These are phyloP conservation scores for Ephialtes manifestator DNA, from an alignment of 2,888 invertebrate species.

Conservation along the genomic window DNA sequence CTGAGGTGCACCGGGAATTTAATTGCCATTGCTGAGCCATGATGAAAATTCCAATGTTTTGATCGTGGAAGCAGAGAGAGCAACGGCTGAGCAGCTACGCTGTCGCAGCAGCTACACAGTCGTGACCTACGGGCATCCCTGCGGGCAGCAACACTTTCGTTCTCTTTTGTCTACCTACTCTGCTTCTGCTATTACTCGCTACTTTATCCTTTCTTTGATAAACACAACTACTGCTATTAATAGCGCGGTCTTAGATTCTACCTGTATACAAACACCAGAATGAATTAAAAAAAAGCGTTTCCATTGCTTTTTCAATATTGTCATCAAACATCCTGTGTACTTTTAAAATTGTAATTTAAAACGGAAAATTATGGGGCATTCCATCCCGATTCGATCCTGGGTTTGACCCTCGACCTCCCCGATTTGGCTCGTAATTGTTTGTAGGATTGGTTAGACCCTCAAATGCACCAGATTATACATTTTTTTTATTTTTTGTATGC, in stretches of 20 bases:
- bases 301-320: not conserved
- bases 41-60: constrained; percentile 59
- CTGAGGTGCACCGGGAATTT: constrained; percentile 29
- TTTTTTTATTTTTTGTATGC: too few species aligned
- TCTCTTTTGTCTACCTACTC: constrained; percentile 35
- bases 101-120: constrained; percentile 19
- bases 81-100: constrained; percentile 31
- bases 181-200: not conserved
- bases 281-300: not conserved
- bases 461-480: too few species aligned
- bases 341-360: not conserved
- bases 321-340: not conserved
- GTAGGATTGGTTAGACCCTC: too few species aligned
- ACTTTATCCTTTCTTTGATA: constrained; percentile 35
- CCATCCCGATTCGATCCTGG: too few species aligned
- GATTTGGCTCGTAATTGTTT: too few species aligned
- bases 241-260: not conserved
- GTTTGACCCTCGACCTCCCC: too few species aligned
- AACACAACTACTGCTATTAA: not conserved
- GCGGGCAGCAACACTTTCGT: constrained; percentile 7
- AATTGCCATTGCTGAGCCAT: constrained; percentile 45
- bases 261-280: not conserved
- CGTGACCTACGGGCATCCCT: constrained; percentile 7
- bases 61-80: constrained; percentile 26
- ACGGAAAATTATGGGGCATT: too few species aligned